Conservation (phyloP, 1,140 invertebrate species). For the Papilio xuthus region DNA sequence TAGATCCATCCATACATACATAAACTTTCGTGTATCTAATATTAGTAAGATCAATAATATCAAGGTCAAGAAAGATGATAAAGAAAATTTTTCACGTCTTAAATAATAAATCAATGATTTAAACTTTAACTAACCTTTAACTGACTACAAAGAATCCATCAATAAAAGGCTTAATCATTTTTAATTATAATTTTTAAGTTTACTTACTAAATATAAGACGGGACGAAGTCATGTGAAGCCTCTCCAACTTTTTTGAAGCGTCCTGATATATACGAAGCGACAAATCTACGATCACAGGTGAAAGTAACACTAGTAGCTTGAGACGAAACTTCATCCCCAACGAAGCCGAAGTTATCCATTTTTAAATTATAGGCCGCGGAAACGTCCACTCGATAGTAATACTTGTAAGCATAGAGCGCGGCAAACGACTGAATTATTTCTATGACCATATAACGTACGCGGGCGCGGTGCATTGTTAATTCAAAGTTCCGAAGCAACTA, state of each 20-base stretch:
- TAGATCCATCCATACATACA: too few relatives aligned
- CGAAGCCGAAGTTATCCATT: slow-evolving; percentile 59
- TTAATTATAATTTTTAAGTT: background rate
- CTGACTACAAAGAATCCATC: background rate
- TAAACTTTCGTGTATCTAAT: too few relatives aligned
- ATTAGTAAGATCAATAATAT: too few relatives aligned
- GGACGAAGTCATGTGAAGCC: background rate
- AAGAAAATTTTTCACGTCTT: too few relatives aligned
- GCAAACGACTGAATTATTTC: slow-evolving; percentile 45
- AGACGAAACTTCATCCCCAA: slow-evolving; percentile 43
- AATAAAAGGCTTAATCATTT: background rate
- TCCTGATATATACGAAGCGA: slow-evolving; percentile 3
- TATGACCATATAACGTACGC: slow-evolving; percentile 43
- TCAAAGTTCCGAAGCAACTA: slow-evolving; percentile 45
- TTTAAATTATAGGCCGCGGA: background rate
- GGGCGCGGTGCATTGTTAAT: slow-evolving; percentile 56
- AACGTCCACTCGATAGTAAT: background rate
- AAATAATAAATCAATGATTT: too few relatives aligned
- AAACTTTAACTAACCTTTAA: too few relatives aligned
- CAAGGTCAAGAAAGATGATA: too few relatives aligned
- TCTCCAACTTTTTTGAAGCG: background rate
- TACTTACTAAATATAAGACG: slow-evolving; percentile 15
- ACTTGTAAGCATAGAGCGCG: slow-evolving; percentile 33
- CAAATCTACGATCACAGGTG: background rate
- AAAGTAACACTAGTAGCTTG: background rate